These are phyloP conservation scores for Desmophyllum pertusum DNA, from an alignment of 92 coral and sea anemone genomes.

Conservation along the genomic window DNA sequence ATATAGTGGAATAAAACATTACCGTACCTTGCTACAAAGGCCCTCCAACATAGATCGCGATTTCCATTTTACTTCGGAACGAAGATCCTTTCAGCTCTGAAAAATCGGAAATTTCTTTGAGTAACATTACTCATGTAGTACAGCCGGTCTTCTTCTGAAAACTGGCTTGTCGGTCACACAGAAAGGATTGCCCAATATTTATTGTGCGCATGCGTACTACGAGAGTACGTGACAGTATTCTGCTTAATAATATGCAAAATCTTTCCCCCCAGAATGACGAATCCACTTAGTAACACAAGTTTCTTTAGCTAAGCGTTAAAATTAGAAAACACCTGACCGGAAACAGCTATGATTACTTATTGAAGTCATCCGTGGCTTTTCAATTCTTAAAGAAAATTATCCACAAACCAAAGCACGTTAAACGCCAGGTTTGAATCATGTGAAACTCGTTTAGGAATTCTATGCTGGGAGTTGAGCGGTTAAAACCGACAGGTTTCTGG, in stretches of 20 bases:
- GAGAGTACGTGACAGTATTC: constrained; percentile 45
- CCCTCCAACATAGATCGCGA: neutral
- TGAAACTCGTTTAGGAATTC: neutral
- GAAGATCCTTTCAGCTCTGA: neutral
- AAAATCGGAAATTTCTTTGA: constrained; percentile 5
- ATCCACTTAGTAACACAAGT: constrained; percentile 30
- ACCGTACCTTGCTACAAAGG: constrained; percentile 9
- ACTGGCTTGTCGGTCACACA: constrained; percentile 22
- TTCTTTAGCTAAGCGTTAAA: constrained; percentile 22
- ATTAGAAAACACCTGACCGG: constrained; percentile 25
- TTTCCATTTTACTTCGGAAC: neutral
- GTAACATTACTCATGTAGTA: neutral
- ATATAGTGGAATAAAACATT: neutral
- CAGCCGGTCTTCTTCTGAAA: constrained; percentile 41
- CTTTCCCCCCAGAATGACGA: constrained; percentile 2
- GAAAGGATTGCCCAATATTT: constrained; percentile 32
- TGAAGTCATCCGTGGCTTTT: neutral
- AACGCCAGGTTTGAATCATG: neutral
- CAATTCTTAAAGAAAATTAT: neutral
- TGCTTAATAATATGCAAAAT: constrained; percentile 35
- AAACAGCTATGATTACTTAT: neutral
- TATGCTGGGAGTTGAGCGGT: neutral
- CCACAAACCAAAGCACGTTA: neutral
- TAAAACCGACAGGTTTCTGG: constrained; percentile 16
- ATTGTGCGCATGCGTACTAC: constrained; percentile 39